Base-by-base conservation (phyloP, 2,797 vertebrate genomes). In the Sternotherus odoratus region DNA sequence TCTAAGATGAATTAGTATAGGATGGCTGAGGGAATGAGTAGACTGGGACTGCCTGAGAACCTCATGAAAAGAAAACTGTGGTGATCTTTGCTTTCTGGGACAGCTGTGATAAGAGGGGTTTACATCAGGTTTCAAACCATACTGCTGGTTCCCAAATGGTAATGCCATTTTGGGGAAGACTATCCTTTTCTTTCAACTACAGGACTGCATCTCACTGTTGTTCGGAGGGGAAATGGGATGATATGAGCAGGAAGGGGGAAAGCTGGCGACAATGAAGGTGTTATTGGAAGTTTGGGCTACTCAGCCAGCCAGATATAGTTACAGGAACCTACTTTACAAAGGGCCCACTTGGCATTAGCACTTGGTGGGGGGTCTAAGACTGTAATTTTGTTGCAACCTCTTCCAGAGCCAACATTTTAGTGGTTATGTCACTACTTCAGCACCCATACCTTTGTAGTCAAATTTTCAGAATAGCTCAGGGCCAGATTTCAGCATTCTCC, bases 291-390 rank as follows among this genome's bases (percentile, higher is more conserved):
- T 28, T 81, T 82, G 5, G 6, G 23, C 60, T 79, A 87, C 75
- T 4, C 0, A 9, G n/a, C 74, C 33, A 86, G 49, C 56, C 11
- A 72, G 46, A 86, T 30, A 3, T 13, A 10, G 79, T 50, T 75
- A 30, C 53, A 80, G 39, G 69, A 3, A 82, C 49, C 87, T 79
- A 9, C 8, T 89, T 95, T 93, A 56, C 72, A 39, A 74, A 85
- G 28, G 13, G 82, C 5, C 23, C 0, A 0, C 49, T 13, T 66
- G 39, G 3, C 53, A 77, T 12, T 51, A 87, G 81, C n/a, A 5
- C 3, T 46, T 74, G 80, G n/a, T 0, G 43, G 0, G 0, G 63
- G 2, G 10, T 51, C 66, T 60, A 60, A 60, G 36, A 57, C 7
- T 36, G 16, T 46, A 56, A 57, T 57, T 56, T 28, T 46, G 24